Evolutionary conservation across 2,113 vertebrate species (phyloP).

Genomic region (Protobothrops mucrosquamatus): DNA sequence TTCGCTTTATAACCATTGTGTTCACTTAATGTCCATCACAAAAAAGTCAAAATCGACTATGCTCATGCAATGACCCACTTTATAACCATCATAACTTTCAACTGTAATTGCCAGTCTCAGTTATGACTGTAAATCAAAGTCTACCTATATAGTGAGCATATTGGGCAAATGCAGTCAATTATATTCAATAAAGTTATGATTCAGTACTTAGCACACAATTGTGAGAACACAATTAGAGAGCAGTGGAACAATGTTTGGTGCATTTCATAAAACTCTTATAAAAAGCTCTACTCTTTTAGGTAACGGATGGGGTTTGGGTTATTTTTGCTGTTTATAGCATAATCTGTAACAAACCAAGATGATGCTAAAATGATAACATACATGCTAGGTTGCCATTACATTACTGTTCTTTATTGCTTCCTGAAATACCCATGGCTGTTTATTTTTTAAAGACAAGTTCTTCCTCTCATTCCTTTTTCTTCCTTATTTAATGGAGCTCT

Average conservation of each 20-base stretch:
- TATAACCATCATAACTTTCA: neutral
- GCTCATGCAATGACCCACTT: neutral
- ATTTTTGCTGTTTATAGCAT: neutral
- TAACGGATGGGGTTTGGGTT: neutral
- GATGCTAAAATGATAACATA: neutral
- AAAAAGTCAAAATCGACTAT: neutral
- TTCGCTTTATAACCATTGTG: neutral
- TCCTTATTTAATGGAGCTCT: neutral
- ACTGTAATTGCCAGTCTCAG: neutral
- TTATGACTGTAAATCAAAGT: neutral
- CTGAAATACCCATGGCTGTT: neutral
- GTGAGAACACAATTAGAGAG: neutral
- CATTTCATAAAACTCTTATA: neutral
- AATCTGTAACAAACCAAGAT: neutral
- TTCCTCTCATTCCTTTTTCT: neutral
- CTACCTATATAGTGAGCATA: neutral
- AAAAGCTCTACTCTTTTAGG: neutral
- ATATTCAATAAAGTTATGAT: neutral
- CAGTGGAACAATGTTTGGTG: neutral
- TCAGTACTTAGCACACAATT: neutral
- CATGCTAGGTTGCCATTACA: neutral
- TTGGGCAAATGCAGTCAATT: neutral
- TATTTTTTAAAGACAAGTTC: neutral
- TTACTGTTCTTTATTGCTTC: neutral
- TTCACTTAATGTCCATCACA: neutral